A percentile compares a stretch with the other conserved stretches of the same genome.
These are phyloP conservation scores for Drosophila paramelanica DNA, from an alignment of 2,888 invertebrate genomes.

Conservation along the genomic window DNA sequence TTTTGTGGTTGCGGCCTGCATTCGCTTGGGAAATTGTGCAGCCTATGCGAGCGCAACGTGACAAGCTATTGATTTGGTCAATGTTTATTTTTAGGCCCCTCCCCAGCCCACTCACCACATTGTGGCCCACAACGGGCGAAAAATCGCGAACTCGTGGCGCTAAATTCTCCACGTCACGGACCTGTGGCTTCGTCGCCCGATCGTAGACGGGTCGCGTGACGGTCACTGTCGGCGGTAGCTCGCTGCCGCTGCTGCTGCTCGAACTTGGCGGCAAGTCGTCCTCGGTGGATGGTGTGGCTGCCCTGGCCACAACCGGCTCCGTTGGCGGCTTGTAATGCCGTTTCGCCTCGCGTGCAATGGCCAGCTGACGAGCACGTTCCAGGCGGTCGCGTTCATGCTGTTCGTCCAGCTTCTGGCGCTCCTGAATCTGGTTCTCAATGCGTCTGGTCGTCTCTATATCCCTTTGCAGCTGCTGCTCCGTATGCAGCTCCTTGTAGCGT, in stretches of 20 bases:
- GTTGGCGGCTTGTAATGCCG: conserved; percentile 81
- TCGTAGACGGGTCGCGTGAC: conserved; percentile 86
- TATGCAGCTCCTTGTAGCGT: conserved; percentile 86
- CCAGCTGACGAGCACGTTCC: conserved; percentile 86
- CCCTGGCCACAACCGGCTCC: conserved; percentile 13
- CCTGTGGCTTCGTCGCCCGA: conserved; percentile 87
- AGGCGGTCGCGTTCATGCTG: conserved; percentile 86
- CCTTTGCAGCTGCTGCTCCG: conserved; percentile 80
- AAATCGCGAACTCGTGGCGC: conserved; percentile 86
- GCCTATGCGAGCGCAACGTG: conserved; percentile 55
- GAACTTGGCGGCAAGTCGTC: conserved; percentile 8
- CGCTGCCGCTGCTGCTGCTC: neutral
- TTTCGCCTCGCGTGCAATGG: conserved; percentile 86
- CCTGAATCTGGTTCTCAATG: conserved; percentile 86
- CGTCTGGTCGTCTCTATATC: conserved; percentile 84
- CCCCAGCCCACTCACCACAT: conserved; percentile 85
- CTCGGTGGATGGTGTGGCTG: neutral
- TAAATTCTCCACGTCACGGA: conserved; percentile 74
- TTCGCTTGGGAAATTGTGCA: conserved; percentile 61
- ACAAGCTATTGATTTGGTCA: conserved; percentile 62
- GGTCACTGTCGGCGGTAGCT: neutral
- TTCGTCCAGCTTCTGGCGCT: conserved; percentile 85
- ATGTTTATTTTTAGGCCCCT: conserved; percentile 56
- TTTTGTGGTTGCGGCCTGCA: conserved; percentile 45
- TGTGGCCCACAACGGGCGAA: conserved; percentile 87